Conservation (phyloP, 1,140 invertebrate genomes). For the Doryteuthis pealeii region DNA sequence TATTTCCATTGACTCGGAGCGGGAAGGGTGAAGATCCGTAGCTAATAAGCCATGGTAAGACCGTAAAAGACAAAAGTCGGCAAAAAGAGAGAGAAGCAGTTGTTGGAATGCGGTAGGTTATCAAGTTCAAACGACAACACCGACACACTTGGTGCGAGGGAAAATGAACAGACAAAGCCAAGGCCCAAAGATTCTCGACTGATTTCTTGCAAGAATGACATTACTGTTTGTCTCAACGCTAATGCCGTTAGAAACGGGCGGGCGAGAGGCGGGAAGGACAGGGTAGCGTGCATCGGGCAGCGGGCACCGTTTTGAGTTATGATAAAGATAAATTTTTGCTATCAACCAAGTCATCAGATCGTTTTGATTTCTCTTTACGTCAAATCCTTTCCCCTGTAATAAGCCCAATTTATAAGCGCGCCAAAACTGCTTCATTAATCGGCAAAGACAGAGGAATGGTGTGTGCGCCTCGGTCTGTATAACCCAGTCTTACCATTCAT, state of each 20-base stretch:
- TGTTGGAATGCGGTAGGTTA: background rate
- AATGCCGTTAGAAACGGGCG: background rate
- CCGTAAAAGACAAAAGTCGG: no score
- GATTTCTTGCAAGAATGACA: background rate
- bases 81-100: no score
- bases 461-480: background rate
- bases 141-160: background rate
- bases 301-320: no score
- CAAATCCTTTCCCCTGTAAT: slow-evolving; percentile 1
- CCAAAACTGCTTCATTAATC: background rate
- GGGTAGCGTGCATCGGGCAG: no score
- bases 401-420: background rate
- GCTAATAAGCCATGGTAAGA: no score
- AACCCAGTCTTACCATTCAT: background rate
- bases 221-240: background rate
- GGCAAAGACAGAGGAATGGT: background rate
- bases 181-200: no score
- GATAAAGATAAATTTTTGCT: background rate
- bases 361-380: background rate
- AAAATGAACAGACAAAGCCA: background rate
- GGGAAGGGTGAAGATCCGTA: no score
- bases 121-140: background rate
- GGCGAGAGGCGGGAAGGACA: no score
- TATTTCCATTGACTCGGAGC: background rate
- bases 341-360: background rate